Conservation (phyloP, 1,140 invertebrate genomes). For the Neodiprion lecontei region DNA sequence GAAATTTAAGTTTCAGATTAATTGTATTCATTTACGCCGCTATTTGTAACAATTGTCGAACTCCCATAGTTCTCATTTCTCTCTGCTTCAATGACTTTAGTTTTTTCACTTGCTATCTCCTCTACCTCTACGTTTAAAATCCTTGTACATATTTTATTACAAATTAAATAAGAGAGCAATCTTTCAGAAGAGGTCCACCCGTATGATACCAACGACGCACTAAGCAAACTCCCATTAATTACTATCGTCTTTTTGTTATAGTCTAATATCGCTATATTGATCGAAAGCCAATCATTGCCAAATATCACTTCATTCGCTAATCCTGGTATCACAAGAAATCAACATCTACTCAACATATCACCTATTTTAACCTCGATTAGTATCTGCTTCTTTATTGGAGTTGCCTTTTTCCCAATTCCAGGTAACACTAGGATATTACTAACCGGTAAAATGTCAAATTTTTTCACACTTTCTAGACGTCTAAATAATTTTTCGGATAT, state of each 20-base stretch:
- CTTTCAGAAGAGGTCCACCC: constrained; percentile 6
- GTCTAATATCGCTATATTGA: neutral
- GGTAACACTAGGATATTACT: neutral
- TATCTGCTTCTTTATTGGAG: no score
- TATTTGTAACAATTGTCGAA: neutral
- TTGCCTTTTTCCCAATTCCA: no score
- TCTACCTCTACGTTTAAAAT: neutral
- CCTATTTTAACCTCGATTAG: no score
- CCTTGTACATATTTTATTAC: neutral
- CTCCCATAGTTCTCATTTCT: neutral
- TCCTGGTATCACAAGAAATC: neutral
- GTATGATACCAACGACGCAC: neutral
- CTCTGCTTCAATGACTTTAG: neutral
- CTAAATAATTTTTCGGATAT: constrained; percentile 5
- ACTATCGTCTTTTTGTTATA: neutral
- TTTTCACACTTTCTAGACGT: neutral
- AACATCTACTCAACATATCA: neutral
- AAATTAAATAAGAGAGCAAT: constrained; percentile 1
- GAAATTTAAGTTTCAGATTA: neutral
- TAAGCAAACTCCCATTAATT: neutral
- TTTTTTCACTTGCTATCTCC: neutral
- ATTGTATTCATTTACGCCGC: neutral
- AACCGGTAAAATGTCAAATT: constrained; percentile 7
- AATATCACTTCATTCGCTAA: neutral
- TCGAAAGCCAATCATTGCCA: neutral